Base-by-base conservation (phyloP, 2,797 vertebrate species). In the Acestrorhynchus altus region DNA sequence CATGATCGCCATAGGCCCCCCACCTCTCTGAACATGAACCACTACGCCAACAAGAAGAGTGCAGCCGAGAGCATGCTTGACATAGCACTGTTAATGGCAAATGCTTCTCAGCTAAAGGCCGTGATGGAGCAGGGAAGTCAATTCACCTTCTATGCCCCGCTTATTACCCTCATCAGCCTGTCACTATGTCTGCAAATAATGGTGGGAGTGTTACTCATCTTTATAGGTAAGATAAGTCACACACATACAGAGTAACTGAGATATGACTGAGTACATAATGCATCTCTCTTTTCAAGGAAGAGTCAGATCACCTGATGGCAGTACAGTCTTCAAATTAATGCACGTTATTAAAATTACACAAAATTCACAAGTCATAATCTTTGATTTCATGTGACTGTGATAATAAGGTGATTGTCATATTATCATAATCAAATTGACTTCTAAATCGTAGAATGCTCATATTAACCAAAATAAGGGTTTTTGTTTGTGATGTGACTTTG, bases 1-100 rank as follows among this genome's bases (percentile, higher is more conserved):
- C 66, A 20, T 51, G 13, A 26, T 16, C 54, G 20, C 7, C 28
- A 49, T n/a, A 22, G 15, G 56, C 31, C 75, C 0, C 8, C 72
- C 1, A 56, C 76, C 9, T 91, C 92, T 11, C 91, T 98, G 83
- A 98, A 99, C 82, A 93, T 98, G 87, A 99, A 99, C 89, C 94
- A 96, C 78, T 99, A 99, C 0, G 96, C 97, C 75, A 99, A 97
- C 77, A 99, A 98, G 93, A 99, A 99, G 93, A 98, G 96, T 0
- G 96, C 94, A 0, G 97, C 97, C 0, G 96, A 98, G 86, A 99
- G 96, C 91, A 98, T 99, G 97, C 87, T 99, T 90, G 97, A 99
- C 72, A 88, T 99, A 5, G 97, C 97, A 0, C 89, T 99, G 61
- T 94, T 99, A 59, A 96, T 99, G 97, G 97, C 97, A 39, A 99